These are phyloP conservation scores for Stenchaetothrips biformis DNA, from an alignment of 2,888 invertebrate genomes.

Conservation along the genomic window DNA sequence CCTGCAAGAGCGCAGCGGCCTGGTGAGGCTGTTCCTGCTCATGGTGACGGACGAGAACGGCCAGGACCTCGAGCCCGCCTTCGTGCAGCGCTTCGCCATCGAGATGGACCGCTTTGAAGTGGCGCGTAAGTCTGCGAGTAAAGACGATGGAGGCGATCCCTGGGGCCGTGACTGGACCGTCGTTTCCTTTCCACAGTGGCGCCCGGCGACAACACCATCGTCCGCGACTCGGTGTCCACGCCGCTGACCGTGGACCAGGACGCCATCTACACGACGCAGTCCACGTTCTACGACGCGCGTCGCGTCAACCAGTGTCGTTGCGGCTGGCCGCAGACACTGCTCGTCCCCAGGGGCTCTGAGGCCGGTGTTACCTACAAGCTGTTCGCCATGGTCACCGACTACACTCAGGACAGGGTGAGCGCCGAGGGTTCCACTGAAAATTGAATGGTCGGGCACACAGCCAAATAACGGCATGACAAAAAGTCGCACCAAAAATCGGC, in stretches of 20 bases:
- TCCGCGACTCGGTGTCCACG: slow-evolving; percentile 40
- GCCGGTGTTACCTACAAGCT: slow-evolving; percentile 41
- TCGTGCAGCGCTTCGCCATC: slow-evolving; percentile 41
- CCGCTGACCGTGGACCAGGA: slow-evolving; percentile 42
- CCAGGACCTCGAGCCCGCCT: slow-evolving; percentile 37
- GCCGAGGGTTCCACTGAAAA: no score
- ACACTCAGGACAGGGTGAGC: slow-evolving; percentile 39
- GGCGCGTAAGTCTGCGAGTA: slow-evolving; percentile 39
- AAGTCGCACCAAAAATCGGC: no score
- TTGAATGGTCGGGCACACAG: no score
- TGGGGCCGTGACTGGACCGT: no score
- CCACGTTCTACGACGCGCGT: not conserved
- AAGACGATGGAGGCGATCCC: no score
- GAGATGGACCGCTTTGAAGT: slow-evolving; percentile 43
- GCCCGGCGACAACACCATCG: slow-evolving; percentile 40
- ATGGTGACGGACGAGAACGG: slow-evolving; percentile 40
- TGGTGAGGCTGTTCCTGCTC: slow-evolving; percentile 42
- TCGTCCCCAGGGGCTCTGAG: slow-evolving; percentile 41
- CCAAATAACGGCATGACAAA: no score
- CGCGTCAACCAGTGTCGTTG: slow-evolving; percentile 42
- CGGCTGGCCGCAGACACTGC: slow-evolving; percentile 43
- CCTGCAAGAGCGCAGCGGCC: slow-evolving; percentile 35
- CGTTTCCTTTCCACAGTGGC: no score
- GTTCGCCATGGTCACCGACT: slow-evolving; percentile 42
- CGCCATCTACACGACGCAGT: not conserved